Evolutionary conservation across 37 sponge, comb jelly and placozoan species (phyloP).

Genomic region (Spongilla lacustris): DNA sequence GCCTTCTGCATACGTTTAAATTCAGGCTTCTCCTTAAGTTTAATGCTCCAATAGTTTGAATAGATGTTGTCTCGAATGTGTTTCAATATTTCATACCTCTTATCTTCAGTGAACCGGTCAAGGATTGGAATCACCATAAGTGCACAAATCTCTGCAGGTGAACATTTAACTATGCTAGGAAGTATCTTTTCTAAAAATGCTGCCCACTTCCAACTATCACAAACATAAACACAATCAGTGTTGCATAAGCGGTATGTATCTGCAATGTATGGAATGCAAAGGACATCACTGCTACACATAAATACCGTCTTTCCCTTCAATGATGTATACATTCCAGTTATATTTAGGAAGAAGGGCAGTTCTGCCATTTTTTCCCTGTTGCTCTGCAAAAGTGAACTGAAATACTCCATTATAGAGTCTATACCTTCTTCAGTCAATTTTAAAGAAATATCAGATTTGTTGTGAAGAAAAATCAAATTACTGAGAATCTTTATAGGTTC

Average conservation of each 20-base stretch:
- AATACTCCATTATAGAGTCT: slow-evolving; percentile 1
- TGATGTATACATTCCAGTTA: slow-evolving; percentile 23
- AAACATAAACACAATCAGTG: slow-evolving; percentile 20
- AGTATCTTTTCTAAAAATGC: not conserved
- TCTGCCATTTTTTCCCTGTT: not conserved
- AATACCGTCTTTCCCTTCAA: slow-evolving; percentile 38
- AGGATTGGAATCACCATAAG: slow-evolving; percentile 41
- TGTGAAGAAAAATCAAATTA: slow-evolving; percentile 10
- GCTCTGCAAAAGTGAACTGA: not conserved
- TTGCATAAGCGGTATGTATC: slow-evolving; percentile 15
- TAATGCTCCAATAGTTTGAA: not conserved
- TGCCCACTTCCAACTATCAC: slow-evolving; percentile 29
- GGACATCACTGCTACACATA: slow-evolving; percentile 24
- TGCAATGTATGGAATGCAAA: slow-evolving; percentile 1
- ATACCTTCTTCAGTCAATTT: not conserved
- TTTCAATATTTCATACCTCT: slow-evolving; percentile 31
- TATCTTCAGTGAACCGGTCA: slow-evolving; percentile 13
- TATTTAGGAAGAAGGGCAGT: slow-evolving; percentile 56
- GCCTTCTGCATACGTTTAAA: no score
- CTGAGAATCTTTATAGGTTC: not conserved
- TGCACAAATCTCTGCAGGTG: slow-evolving; percentile 20
- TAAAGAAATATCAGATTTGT: not conserved
- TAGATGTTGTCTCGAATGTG: slow-evolving; percentile 44
- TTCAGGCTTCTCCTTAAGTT: no score
- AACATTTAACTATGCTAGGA: not conserved